These are phyloP conservation scores for Antheraea pernyi DNA, from an alignment of 1,140 invertebrate species.

Conservation along the genomic window DNA sequence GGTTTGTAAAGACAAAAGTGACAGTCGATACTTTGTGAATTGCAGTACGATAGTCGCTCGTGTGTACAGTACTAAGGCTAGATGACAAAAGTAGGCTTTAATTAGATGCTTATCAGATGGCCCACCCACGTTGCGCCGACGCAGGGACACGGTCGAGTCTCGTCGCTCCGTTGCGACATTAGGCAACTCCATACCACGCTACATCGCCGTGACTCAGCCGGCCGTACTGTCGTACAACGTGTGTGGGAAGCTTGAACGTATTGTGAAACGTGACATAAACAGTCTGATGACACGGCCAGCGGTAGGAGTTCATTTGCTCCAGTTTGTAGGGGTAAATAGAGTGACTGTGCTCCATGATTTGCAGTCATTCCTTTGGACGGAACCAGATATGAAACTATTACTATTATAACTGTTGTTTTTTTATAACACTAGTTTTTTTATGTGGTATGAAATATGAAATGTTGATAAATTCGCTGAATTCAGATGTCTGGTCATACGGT, in stretches of 20 bases:
- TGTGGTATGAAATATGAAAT: no score
- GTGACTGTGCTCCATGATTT: background rate
- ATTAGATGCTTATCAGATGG: constrained; percentile 59
- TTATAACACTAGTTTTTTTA: no score
- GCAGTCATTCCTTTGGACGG: no score
- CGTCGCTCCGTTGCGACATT: constrained; percentile 22
- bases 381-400: no score
- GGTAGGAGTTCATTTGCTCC: background rate
- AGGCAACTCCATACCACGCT: constrained; percentile 16
- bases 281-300: background rate
- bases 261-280: constrained; percentile 1
- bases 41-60: background rate
- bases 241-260: constrained; percentile 18
- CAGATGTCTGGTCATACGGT: no score
- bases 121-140: constrained; percentile 55
- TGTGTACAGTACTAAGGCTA: background rate
- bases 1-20: no score
- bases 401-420: no score
- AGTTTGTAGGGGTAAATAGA: background rate
- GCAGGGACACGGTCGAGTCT: constrained; percentile 24
- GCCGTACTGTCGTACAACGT: constrained; percentile 24
- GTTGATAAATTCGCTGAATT: no score
- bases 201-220: constrained; percentile 44
- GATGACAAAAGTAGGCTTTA: constrained; percentile 47
- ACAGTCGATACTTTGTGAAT: no score